phyloP scores from a whole-genome alignment of 2,113 vertebrate genomes.

The Tursiops truncatus region DNA sequence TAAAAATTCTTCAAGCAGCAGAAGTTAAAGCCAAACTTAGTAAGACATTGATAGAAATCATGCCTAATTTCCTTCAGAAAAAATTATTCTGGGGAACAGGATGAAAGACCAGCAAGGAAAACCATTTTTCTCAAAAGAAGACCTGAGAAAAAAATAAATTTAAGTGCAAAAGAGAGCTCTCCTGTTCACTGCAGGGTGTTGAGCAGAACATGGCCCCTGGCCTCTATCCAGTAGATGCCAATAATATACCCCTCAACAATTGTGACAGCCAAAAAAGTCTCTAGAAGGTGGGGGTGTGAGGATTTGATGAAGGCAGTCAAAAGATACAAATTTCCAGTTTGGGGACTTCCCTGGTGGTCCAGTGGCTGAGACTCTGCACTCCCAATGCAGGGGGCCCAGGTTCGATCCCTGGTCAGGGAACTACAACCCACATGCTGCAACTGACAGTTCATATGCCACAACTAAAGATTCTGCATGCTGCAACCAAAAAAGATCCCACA shows the following conservation, averaged over 20 bases:
- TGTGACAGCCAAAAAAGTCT: not conserved
- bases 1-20: not conserved
- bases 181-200: not conserved
- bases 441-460: too few species aligned
- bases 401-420: too few species aligned
- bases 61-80: not conserved
- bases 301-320: not conserved
- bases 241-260: not conserved
- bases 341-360: too few species aligned
- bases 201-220: not conserved
- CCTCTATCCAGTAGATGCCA: not conserved
- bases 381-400: too few species aligned
- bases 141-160: not conserved
- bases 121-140: not conserved
- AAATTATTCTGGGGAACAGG: not conserved
- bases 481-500: too few species aligned
- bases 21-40: not conserved
- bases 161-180: not conserved
- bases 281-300: not conserved
- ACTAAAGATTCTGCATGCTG: too few species aligned
- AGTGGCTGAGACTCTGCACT: too few species aligned
- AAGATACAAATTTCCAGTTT: not conserved
- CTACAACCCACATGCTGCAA: too few species aligned
- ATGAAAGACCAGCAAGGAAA: not conserved
- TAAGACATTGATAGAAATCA: not conserved